These are phyloP conservation scores for Bombus breviceps DNA, from an alignment of 1,140 invertebrate species.

Conservation along the genomic window DNA sequence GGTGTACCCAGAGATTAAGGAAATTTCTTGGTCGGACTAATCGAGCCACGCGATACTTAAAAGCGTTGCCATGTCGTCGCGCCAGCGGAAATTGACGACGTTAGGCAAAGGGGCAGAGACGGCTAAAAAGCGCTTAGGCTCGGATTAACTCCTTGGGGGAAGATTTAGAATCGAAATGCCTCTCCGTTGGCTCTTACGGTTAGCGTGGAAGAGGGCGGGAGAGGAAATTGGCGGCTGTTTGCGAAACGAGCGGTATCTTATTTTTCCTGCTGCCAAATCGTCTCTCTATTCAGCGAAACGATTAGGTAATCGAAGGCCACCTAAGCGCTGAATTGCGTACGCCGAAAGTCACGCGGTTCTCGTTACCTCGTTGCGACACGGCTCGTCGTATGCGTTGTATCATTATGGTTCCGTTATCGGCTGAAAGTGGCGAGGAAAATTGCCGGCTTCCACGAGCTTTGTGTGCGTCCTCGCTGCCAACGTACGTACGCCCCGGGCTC, in stretches of 20 bases:
- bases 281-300: background rate
- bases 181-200: no score
- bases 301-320: background rate
- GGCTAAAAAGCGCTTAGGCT: background rate
- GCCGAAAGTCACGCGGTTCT: constrained; percentile 13
- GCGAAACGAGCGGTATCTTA: background rate
- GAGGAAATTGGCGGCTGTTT: background rate
- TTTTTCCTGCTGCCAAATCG: background rate
- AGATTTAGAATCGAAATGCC: background rate
- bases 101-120: background rate
- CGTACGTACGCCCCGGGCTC: background rate
- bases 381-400: background rate
- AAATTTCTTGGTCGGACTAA: background rate
- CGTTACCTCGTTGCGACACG: background rate
- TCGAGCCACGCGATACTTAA: background rate
- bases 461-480: background rate
- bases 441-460: constrained; percentile 1
- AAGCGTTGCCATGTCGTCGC: constrained; percentile 8
- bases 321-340: constrained; percentile 16
- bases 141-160: no score
- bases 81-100: background rate
- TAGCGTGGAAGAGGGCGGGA: background rate
- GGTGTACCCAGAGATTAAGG: background rate
- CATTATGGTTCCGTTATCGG: constrained; percentile 41
- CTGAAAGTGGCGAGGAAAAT: constrained; percentile 25